Evolutionary conservation across 1,140 invertebrate species (phyloP).

Genomic region (Bombus pyrosoma): DNA sequence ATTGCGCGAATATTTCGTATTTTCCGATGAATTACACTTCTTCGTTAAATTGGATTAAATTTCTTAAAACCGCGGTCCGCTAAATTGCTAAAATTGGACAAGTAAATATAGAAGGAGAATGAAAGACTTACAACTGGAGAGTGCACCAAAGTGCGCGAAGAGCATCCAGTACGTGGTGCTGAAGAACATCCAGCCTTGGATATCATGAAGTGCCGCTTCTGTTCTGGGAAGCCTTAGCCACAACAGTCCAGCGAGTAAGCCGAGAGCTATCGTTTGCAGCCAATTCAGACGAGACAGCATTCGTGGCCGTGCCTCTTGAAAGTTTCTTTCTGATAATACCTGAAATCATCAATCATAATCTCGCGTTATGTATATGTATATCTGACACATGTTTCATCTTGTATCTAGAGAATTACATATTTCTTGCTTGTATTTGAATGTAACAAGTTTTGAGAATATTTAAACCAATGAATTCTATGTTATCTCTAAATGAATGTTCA

Average conservation of each 20-base stretch:
- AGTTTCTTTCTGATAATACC: constrained; percentile 90
- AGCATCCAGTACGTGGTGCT: constrained; percentile 94
- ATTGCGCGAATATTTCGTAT: not conserved
- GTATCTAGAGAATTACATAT: not conserved
- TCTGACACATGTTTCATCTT: not conserved
- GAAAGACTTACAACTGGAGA: constrained; percentile 89
- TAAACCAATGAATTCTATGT: not conserved
- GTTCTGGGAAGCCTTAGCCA: constrained; percentile 91
- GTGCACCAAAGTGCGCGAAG: constrained; percentile 91
- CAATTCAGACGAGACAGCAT: constrained; percentile 93
- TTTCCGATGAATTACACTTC: not conserved
- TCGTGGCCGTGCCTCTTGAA: constrained; percentile 89
- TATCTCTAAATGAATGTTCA: not conserved
- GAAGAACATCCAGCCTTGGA: constrained; percentile 95
- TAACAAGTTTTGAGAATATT: too few relatives aligned
- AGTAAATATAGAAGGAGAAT: not conserved
- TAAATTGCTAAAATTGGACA: not conserved
- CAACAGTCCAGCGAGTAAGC: constrained; percentile 89
- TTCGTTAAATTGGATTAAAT: not conserved
- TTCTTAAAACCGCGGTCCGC: not conserved
- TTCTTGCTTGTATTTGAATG: too few relatives aligned
- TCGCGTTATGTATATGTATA: not conserved
- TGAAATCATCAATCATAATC: constrained; percentile 54
- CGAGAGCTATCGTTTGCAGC: constrained; percentile 90
- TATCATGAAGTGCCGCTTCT: constrained; percentile 90